Conservation (phyloP, 2,888 invertebrate species). For the Saturnia pavonia region DNA sequence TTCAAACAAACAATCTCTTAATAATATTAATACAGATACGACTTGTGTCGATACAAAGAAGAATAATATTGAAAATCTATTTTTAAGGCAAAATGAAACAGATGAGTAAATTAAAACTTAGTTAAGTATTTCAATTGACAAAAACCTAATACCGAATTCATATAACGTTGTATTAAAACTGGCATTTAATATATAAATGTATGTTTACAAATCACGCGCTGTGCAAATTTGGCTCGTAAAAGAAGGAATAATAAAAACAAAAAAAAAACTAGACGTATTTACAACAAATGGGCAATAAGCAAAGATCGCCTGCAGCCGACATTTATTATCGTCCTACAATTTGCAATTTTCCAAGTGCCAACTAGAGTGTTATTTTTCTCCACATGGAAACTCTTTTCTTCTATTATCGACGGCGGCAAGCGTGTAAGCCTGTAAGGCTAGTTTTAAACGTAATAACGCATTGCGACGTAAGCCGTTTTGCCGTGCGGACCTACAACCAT, state of each 20-base stretch:
- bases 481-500: conserved; percentile 54
- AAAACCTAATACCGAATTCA: not conserved
- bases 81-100: too few species aligned
- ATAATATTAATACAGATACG: too few species aligned
- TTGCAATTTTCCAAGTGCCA: conserved; percentile 27
- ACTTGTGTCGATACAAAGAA: too few species aligned
- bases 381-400: conserved; percentile 28
- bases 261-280: not conserved
- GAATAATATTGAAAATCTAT: too few species aligned
- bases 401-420: conserved; percentile 33
- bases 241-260: not conserved
- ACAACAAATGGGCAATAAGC: conserved; percentile 1
- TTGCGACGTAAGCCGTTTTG: conserved; percentile 77
- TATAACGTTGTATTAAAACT: not conserved
- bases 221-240: not conserved
- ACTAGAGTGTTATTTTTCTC: conserved; percentile 28
- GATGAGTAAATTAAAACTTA: too few species aligned
- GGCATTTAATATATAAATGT: not conserved
- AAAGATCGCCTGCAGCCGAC: conserved; percentile 19
- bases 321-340: conserved; percentile 24
- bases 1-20: too few species aligned
- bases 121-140: not conserved
- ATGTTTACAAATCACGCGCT: not conserved
- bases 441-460: conserved; percentile 69
- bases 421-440: conserved; percentile 47